Evolutionary conservation across 2,888 invertebrate genomes (phyloP), one percentile per base, ranked within the genome.

Genomic region (Epirrhoe alternata): DNA sequence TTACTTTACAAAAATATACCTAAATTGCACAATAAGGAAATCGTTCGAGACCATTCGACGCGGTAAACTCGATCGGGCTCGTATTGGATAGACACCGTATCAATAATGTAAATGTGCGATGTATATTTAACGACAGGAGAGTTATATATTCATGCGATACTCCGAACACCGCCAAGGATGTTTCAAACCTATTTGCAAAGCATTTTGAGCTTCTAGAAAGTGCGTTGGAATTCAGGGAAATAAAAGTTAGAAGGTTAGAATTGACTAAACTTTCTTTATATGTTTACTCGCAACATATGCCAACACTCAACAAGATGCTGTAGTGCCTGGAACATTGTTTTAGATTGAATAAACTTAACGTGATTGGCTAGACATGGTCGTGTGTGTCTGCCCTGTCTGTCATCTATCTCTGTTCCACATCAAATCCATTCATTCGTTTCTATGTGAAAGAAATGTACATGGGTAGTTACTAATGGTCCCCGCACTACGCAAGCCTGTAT

Each of bases 31-130:
- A 3, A 10, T 35, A 42, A 12, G 12, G 38, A 42, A 10, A 42
- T 42, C 12, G 38, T 42, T 42, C 38, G 12, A 42, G 38, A 42
- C 12, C 38, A 42, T 42, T 47, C 45, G 45, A 14, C 17, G 35
- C 24, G 10, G n/a, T 51, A 38, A 59, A 59, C 31, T 53, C 45
- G 53, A 53, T 45, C 17, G 53, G 61, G 10, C 14, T 35, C 30
- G 42, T 51, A 53, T 61, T 31, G 53, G n/a, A 60, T 47, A 53
- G 14, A 45, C 60, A 52, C 30, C 33, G 45, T 53, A 47, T 61
- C 61, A 47, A 61, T 61, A 61, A 61, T 61, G 53, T 45, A 61
- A 61, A 59, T 61, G 17, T 33, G 52, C 52, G 51, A 45, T 53
- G 45, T 31, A 53, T 53, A 45, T 60, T 52, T 60, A 38, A 51